Conservation (phyloP, 2,888 invertebrate genomes). For the Morpho achilles region DNA sequence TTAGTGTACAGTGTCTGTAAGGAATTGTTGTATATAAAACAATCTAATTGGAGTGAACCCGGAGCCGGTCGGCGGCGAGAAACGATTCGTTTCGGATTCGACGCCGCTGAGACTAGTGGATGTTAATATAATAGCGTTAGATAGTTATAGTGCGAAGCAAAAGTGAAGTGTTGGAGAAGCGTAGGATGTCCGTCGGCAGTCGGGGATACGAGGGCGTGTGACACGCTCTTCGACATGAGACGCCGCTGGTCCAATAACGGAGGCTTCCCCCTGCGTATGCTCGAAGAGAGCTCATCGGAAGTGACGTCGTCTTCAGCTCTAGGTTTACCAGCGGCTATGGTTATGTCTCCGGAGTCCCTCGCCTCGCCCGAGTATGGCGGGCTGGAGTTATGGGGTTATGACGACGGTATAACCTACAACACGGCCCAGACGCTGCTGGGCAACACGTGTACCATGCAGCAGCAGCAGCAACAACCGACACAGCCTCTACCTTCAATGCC, state of each 20-base stretch:
- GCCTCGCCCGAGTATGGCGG: slow-evolving; percentile 88
- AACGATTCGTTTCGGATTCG: slow-evolving; percentile 57
- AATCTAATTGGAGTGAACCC: slow-evolving; percentile 46
- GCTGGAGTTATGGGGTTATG: slow-evolving; percentile 89
- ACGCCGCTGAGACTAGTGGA: slow-evolving; percentile 59
- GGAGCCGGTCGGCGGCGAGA: slow-evolving; percentile 49
- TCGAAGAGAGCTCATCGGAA: slow-evolving; percentile 86
- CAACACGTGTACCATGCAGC: slow-evolving; percentile 71
- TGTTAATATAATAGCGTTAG: slow-evolving; percentile 60
- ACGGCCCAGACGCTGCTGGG: slow-evolving; percentile 64
- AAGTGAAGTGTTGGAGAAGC: slow-evolving; percentile 72
- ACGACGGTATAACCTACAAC: slow-evolving; percentile 72
- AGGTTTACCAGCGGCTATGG: slow-evolving; percentile 84
- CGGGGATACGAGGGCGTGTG: slow-evolving; percentile 62
- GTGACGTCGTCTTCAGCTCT: slow-evolving; percentile 88
- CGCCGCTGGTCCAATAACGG: slow-evolving; percentile 88
- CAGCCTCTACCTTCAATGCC: slow-evolving; percentile 77
- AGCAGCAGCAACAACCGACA: slow-evolving; percentile 69
- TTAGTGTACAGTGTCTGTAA: slow-evolving; percentile 57
- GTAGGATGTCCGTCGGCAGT: slow-evolving; percentile 70
- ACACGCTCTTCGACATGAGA: slow-evolving; percentile 82
- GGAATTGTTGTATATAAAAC: slow-evolving; percentile 36
- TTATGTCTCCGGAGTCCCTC: slow-evolving; percentile 87
- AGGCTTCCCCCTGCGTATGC: slow-evolving; percentile 82
- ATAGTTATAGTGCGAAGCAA: slow-evolving; percentile 67